Conservation (phyloP, 2,113 vertebrate species). For the Phaethon lepturus region DNA sequence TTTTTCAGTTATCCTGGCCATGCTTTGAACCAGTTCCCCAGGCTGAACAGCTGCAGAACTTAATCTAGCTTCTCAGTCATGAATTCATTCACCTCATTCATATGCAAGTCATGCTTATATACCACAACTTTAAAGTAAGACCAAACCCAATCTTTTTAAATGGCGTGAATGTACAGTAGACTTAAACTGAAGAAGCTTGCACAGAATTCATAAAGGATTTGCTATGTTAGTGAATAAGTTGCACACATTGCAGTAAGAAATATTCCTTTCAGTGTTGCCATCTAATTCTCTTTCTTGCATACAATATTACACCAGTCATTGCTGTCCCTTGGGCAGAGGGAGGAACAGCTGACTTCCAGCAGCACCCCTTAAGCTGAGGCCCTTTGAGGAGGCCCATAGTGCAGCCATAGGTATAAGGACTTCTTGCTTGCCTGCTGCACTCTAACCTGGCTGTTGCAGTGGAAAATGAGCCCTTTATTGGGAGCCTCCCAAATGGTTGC, state of each 20-base stretch:
- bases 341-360: not conserved
- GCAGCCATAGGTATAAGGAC: not conserved
- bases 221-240: slow-evolving; percentile 15
- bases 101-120: slow-evolving; percentile 68
- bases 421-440: not conserved
- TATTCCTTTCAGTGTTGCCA: not conserved
- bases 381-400: not conserved
- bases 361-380: not conserved
- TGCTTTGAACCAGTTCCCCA: slow-evolving; percentile 57
- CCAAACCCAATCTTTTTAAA: slow-evolving; percentile 72
- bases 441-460: not conserved
- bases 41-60: slow-evolving; percentile 78
- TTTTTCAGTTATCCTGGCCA: slow-evolving; percentile 51
- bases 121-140: slow-evolving; percentile 74
- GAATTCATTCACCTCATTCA: slow-evolving; percentile 75
- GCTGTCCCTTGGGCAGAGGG: not conserved
- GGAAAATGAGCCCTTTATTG: not conserved
- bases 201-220: slow-evolving; percentile 63
- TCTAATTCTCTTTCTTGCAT: not conserved
- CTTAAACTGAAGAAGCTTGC: slow-evolving; percentile 59
- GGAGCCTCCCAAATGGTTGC: not conserved
- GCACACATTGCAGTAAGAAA: not conserved
- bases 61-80: slow-evolving; percentile 77
- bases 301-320: not conserved
- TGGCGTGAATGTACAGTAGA: slow-evolving; percentile 69